phyloP scores from a whole-genome alignment of 2,888 invertebrate genomes.

The Liopterus haemorrhoidalis region DNA sequence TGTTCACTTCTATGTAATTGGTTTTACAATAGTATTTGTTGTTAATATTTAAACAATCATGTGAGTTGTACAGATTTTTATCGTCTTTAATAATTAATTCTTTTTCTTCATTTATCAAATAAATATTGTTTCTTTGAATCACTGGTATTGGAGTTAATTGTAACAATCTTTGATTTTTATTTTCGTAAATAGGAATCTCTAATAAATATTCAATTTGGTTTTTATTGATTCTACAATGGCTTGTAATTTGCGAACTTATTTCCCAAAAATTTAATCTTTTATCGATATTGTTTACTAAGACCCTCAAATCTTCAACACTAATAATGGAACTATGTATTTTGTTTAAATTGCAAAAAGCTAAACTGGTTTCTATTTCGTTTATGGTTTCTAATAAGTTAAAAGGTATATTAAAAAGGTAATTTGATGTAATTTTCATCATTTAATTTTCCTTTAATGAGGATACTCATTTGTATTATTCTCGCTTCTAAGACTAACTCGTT shows the following conservation, averaged over 20 bases:
- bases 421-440: conserved; percentile 1
- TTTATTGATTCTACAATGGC: background rate
- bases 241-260: background rate
- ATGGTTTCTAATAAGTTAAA: background rate
- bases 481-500: background rate
- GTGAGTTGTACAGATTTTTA: background rate
- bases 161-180: background rate
- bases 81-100: background rate
- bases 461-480: background rate
- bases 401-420: too few species aligned
- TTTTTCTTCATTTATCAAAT: conserved; percentile 1
- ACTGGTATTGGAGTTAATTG: conserved; percentile 4
- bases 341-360: conserved; percentile 1
- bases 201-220: background rate
- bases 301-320: background rate
- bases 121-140: background rate
- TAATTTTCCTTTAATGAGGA: background rate
- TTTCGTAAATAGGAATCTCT: background rate
- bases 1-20: background rate
- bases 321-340: conserved; percentile 4
- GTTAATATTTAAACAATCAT: background rate
- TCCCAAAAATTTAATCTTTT: background rate
- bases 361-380: conserved; percentile 1
- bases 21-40: background rate
- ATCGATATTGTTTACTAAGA: background rate